Evolutionary conservation across 2,797 vertebrate species (phyloP), one percentile per base, ranked within the genome.

Genomic region (Sebastes hubbsi): DNA sequence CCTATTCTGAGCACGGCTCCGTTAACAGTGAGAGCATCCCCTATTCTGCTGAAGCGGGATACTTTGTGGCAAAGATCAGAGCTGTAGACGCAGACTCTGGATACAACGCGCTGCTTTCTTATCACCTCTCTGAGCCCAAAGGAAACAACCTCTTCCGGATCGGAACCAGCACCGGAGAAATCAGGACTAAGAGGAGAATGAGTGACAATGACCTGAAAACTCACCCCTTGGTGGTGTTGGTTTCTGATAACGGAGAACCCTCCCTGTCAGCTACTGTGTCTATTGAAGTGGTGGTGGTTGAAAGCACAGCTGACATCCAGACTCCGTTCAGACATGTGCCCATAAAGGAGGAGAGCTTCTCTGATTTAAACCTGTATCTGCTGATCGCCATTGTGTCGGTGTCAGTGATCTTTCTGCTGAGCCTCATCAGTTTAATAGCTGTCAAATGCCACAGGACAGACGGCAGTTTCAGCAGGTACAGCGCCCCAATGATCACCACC

Each of bases 171-270:
- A 89, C 77, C 25, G 93, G 87, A 9, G 89, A 94, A 67, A 90
- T 93, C 72, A 88, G 80, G 82, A 89, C 89, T 79, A 89, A 86
- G 58, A 84, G 91, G 76, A 72, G 84, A 67, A 91, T 92, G 85
- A 90, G 87, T 83, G 90, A 90, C 72, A 89, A 91, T 86, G 91
- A 94, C 52, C 8, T 88, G 69, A 91, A 88, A 81, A 83, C 81
- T 32, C 90, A 94, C 46, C 81, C 85, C 1, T 52, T 93, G 62
- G 95, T 95, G 0, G 95, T 96, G 82, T 80, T 95, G 66, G 96
- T 97, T 78, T 95, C 93, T 82, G 96, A 97, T 93, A 96, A 95
- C 24, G 96, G 96, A 72, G 92, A 96, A 52, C 96, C 96, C 24
- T 83, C 95, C 0, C 92, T 97, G 49, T 96, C 96, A 78, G 93